phyloP scores from a whole-genome alignment of 1,140 invertebrate species.

The Sycobia sp. region DNA sequence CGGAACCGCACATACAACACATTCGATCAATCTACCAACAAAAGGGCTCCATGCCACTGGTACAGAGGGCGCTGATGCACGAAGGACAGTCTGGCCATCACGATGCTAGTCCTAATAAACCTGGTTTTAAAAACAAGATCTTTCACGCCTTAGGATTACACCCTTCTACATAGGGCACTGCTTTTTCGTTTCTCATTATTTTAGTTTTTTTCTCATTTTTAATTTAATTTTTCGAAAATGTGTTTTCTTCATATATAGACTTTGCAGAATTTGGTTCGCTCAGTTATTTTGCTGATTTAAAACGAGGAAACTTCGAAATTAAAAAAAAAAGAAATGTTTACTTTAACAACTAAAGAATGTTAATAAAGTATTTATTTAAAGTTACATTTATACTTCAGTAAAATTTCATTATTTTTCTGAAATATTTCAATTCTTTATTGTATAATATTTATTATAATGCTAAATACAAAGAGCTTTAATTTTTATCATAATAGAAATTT shows the following conservation, averaged over 20 bases:
- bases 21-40: conserved; percentile 41
- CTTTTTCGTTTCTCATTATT: conserved; percentile 3
- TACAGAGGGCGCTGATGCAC: conserved; percentile 54
- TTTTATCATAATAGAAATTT: too few relatives aligned
- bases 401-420: too few relatives aligned
- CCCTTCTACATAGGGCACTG: conserved; percentile 51
- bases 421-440: too few relatives aligned
- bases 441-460: not conserved
- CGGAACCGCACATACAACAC: conserved; percentile 33
- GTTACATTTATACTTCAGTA: not conserved
- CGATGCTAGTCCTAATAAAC: conserved; percentile 59
- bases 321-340: not conserved
- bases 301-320: conserved; percentile 17
- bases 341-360: too few relatives aligned
- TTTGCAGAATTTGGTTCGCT: conserved; percentile 2
- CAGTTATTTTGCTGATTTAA: not conserved
- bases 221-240: conserved; percentile 10
- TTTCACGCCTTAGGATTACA: conserved; percentile 60
- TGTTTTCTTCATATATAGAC: not conserved
- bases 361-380: not conserved
- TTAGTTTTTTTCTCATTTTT: conserved; percentile 4
- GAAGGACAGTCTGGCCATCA: conserved; percentile 56
- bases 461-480: too few relatives aligned
- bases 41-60: conserved; percentile 56
- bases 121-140: conserved; percentile 60